Evolutionary conservation across 2,797 vertebrate genomes (phyloP), one percentile per base, ranked within the genome.

Genomic region (Trichosurus vulpecula): DNA sequence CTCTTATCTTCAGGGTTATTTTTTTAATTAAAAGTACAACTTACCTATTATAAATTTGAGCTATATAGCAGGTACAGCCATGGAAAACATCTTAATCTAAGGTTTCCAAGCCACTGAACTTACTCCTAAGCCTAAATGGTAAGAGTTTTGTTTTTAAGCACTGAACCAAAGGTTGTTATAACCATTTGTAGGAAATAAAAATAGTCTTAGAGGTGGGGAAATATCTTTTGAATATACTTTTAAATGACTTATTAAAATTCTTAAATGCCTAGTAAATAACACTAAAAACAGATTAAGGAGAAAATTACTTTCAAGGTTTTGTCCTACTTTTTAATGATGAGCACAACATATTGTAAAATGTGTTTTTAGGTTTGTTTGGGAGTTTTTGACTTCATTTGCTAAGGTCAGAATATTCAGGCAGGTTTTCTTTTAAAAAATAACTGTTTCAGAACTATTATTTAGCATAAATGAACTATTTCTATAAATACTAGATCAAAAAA

Each of bases 201-300:
- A 81, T 1, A 47, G n/a, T 9, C 9, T 47, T 47, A 51, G 22
- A 81, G 41, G 3, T 27, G 2, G 11, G 25, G 22, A 81, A 47
- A 27, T 47, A 51, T 27, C 41, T 87, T 87, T 29, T 87, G 74
- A 47, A 87, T 87, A 47, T 87, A 51, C 41, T 47, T 51, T 87
- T 87, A 87, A 27, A 16, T 87, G 41, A 87, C 74, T 6, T 22
- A 55, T 6, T 93, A 89, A 95, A 92, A 96, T 90, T 92, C 22
- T 96, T 25, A 90, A 94, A 93, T 87, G 94, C 0, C 94, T 54
- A 54, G 30, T 54, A 53, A 91, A 94, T 92, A 30, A n/a, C 81
- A 5, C 47, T 90, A 52, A 47, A 54, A 47, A 27, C 0, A 0
- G 35, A 91, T 91, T 91, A 27, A 95, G 25, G 30, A 11, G 52